Evolutionary conservation across 53 echinoderm and acorn worm genomes (phyloP), one percentile per base, ranked within the genome.

Genomic region (Patiria pectinifera): DNA sequence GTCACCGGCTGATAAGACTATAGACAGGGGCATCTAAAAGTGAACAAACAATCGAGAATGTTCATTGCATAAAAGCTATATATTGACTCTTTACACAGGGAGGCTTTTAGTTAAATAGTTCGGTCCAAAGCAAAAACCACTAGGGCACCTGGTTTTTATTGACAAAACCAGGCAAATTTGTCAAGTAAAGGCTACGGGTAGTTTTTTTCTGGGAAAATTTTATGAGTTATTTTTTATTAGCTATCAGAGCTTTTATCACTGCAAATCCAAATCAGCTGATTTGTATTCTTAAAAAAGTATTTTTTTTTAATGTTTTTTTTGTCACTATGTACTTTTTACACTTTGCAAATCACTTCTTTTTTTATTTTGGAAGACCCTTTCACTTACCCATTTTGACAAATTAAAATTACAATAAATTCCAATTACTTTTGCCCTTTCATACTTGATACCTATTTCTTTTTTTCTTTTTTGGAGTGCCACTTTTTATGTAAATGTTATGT

Each of bases 31-130:
- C 74, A 21, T 21, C 5, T 43, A 19, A 66, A 45, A 45, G 70
- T 60, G 60, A 85, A 85, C 70, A 85, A 70, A 66, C 69, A 83
- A 83, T 62, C 13, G 21, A 21, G 10, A 23, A 24, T 74, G 74
- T 74, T 83, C 21, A n/a, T 26, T 62, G 62, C 16, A 62, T 44
- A 25, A 62, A 61, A 61, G 22, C 26, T 53, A 8, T 53, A 53
- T 61, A 74, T 74, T 74, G 74, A 74, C 74, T 23, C 24, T 4
- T 22, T 24, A 21, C 6, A 10, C 74, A 23, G 74, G 74, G 19
- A n/a, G 8, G 22, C 74, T 74, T 74, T 74, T 74, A 74, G 74
- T 18, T 23, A 74, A 74, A 74, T 74, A 2, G 19, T 74, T 4
- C 24, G 6, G 4, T 74, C 22, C 74, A 74, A 74, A 23, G 8